Conservation (phyloP, 1,140 invertebrate genomes). For the Nasonia vitripennis region DNA sequence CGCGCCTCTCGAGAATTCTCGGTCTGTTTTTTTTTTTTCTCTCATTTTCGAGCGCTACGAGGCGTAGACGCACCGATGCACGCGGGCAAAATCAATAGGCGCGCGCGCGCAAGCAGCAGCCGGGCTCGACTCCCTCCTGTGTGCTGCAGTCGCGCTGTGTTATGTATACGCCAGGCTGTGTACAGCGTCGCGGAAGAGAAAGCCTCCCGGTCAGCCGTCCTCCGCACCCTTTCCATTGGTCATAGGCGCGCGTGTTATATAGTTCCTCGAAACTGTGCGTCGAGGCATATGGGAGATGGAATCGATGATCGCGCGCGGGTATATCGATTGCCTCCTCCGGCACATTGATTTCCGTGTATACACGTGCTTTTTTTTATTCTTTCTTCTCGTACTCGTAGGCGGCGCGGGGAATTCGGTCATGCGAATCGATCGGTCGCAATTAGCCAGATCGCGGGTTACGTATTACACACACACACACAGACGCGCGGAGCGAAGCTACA, state of each 20-base stretch:
- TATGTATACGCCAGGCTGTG: neutral
- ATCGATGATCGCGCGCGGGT: slow-evolving; percentile 6
- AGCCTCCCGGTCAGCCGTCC: neutral
- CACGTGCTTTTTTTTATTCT: no score
- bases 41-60: neutral
- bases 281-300: neutral
- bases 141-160: neutral
- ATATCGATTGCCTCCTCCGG: no score
- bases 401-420: neutral
- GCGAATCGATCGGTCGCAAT: slow-evolving; percentile 21
- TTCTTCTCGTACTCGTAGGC: no score
- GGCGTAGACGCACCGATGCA: slow-evolving; percentile 24
- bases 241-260: neutral
- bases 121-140: neutral
- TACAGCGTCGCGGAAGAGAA: neutral
- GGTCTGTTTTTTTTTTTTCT: slow-evolving; percentile 12
- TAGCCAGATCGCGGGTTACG: slow-evolving; percentile 29
- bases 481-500: neutral
- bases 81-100: slow-evolving; percentile 28
- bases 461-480: no score
- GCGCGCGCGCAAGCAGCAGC: neutral
- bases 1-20: slow-evolving; percentile 43
- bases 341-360: no score
- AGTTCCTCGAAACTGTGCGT: neutral
- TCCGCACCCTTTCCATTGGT: slow-evolving; percentile 5